Base-by-base conservation (phyloP, 1,140 invertebrate species). In the Cydia amplana region DNA sequence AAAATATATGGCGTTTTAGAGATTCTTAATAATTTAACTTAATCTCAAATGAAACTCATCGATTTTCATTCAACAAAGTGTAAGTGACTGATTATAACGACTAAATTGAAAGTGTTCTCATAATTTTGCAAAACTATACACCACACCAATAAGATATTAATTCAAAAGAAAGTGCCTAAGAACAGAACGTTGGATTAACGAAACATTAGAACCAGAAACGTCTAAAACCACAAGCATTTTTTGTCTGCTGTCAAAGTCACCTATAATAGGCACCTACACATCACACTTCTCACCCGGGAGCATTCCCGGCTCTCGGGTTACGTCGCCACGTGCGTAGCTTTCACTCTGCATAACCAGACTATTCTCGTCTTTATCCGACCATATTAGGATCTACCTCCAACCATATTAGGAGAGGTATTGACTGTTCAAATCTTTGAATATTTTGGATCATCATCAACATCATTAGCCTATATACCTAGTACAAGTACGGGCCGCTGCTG, bases 261-360 rank as follows among this genome's bases (percentile, higher is more conserved):
- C n/a, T n/a, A 18, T 20, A n/a, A n/a, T 23, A 23, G 55, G 20
- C 55, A 60, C 20, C 18, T 60, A n/a, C n/a, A 60, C 18, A 9
- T 10, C 1, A 2, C 55, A 12, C 9, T 60, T 20, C n/a, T 7
- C 55, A 75, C 74, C 72, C 78, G 75, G 51, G 70, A 36, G 79
- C 81, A 84, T 85, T 82, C 83, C 81, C 70, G 63, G 79, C 76
- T 73, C 55, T 81, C 77, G 60, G 74, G 79, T 79, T 82, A 81
- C 79, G 70, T 60, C 46, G 75, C 51, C 85, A 83, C 85, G 85
- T 84, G 85, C 82, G 80, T 51, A 49, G 80, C 87, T 90, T 88
- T 90, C 88, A 88, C 85, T 88, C 82, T 86, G 85, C 84, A 79
- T 85, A 88, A 81, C 28, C 55, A 20, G 40, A 63, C 32, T 77